Base-by-base conservation (phyloP, 2,113 vertebrate species). In the Eurystomus gularis region DNA sequence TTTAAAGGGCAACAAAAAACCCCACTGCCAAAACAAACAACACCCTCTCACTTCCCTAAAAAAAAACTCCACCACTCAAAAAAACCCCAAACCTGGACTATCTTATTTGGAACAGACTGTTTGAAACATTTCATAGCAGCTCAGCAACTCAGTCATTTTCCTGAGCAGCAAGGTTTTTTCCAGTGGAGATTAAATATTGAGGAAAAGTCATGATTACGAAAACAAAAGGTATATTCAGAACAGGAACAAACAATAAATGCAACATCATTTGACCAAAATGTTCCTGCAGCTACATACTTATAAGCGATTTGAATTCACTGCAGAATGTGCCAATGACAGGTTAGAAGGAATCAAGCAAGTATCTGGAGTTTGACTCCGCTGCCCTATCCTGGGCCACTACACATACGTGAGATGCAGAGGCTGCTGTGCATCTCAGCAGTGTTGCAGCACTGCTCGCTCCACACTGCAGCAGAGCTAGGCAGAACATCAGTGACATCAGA, bases 391-490 rank as follows among this genome's bases (percentile, higher is more conserved):
- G 39, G 48, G 46, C 52, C 69, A 33, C 35, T 28, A 18, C 5
- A 1, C 5, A 2, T 0, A 11, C 1, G 11, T 8, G 17, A n/a
- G n/a, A 54, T 39, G 21, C 31, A 68, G 42, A 81, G 52, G 64
- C 24, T 57, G 48, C 44, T 11, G 12, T 33, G 37, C 11, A 1
- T 20, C 64, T 52, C 24, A 7, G 54, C 29, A 81, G 48, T 3
- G 0, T 4, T 35, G 48, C 42, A 60, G 33, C 3, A 6, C 49
- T 82, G 64, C 44, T 72, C 29, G 12, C 37, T 77, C 29, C 4
- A 2, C 20, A 20, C 23, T 40, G 51, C 1, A 7, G n/a, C 80
- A 92, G 49, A 84, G 29, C 19, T 37, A 29, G 26, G 13, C 37
- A 20, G 44, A 88, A 65, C 19, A 35, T 55, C 17, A 33, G 46